A percentile compares a stretch with the other conserved stretches of the same genome.
Conservation (phyloP, 2,888 invertebrate genomes). For the Sialis fuliginosa region DNA sequence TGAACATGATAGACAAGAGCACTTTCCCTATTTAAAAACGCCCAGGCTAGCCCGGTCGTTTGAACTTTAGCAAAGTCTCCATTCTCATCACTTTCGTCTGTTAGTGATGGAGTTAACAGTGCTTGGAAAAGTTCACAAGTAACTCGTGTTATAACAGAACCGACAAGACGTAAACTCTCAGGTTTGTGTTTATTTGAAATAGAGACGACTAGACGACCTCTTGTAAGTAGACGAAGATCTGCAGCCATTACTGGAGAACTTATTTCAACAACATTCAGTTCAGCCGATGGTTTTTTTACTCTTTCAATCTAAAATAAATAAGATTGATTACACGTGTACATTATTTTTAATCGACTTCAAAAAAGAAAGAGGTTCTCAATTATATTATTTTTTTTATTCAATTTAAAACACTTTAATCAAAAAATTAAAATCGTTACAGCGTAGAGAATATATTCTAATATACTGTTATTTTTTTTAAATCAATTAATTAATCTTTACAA, state of each 20-base stretch:
- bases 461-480: no score
- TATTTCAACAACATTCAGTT: slow-evolving; percentile 61
- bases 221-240: slow-evolving; percentile 55
- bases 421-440: no score
- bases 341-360: no score
- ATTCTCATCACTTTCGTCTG: slow-evolving; percentile 13
- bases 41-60: slow-evolving; percentile 49
- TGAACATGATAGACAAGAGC: slow-evolving; percentile 60
- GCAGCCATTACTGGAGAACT: slow-evolving; percentile 59
- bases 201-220: slow-evolving; percentile 55
- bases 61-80: background rate
- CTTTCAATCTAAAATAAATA: background rate
- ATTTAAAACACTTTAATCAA: no score
- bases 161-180: slow-evolving; percentile 43
- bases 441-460: no score
- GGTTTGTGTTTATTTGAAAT: slow-evolving; percentile 52
- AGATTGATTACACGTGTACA: no score
- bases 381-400: no score
- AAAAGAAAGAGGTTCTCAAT: no score
- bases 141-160: slow-evolving; percentile 52
- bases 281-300: slow-evolving; percentile 36
- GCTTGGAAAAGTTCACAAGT: slow-evolving; percentile 70
- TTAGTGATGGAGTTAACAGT: slow-evolving; percentile 37
- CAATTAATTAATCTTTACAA: no score
- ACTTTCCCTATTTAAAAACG: slow-evolving; percentile 62